A percentile compares a stretch with the other conserved stretches of the same genome.
Evolutionary conservation across 2,888 invertebrate genomes (phyloP).

Genomic region (Caenorhabditis drosophilae): DNA sequence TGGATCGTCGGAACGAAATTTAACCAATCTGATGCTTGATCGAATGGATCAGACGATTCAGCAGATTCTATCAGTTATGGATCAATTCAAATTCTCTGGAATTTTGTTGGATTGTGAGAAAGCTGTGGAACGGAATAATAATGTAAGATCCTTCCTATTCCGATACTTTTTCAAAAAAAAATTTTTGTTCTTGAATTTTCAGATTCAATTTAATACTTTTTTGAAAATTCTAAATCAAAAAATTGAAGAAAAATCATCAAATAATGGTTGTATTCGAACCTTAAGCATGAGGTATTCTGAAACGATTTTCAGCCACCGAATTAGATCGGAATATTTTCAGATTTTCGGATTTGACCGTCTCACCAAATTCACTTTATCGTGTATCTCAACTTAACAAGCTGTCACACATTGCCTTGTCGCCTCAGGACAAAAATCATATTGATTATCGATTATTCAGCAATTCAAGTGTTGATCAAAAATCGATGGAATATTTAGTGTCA

Average conservation of each 20-base stretch:
- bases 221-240: slow-evolving; percentile 7
- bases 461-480: not conserved
- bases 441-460: slow-evolving; percentile 22
- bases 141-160: slow-evolving; percentile 9
- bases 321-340: no score
- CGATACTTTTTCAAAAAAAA: not conserved
- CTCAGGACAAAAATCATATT: slow-evolving; percentile 7
- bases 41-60: slow-evolving; percentile 8
- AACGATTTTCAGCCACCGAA: no score
- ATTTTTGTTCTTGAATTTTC: slow-evolving; percentile 1
- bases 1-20: slow-evolving; percentile 9
- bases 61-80: slow-evolving; percentile 18
- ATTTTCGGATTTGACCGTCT: slow-evolving; percentile 12
- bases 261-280: slow-evolving; percentile 2
- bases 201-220: slow-evolving; percentile 30
- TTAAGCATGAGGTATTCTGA: not conserved
- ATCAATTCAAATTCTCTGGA: slow-evolving; percentile 30
- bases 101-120: slow-evolving; percentile 32
- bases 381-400: slow-evolving; percentile 26
- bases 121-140: slow-evolving; percentile 18
- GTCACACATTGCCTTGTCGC: slow-evolving; percentile 13
- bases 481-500: slow-evolving; percentile 11
- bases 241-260: not conserved
- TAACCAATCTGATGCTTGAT: slow-evolving; percentile 18
- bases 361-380: slow-evolving; percentile 7